Evolutionary conservation across 2,797 vertebrate species (phyloP).

Genomic region (Catharus ustulatus): DNA sequence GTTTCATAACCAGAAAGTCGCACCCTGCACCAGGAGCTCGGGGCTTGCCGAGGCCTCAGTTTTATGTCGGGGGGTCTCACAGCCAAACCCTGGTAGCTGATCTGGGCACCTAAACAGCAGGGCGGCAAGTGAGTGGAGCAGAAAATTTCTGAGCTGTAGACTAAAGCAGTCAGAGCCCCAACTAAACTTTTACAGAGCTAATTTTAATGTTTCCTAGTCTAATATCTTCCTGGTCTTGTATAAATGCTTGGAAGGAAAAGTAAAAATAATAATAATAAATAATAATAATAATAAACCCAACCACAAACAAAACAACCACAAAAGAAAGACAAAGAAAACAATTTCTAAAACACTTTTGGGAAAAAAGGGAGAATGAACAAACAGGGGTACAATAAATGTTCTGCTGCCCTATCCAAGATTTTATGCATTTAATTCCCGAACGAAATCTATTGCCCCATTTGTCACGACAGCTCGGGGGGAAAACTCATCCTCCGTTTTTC

Average conservation of each 20-base stretch:
- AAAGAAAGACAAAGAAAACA: background rate
- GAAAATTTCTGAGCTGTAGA: background rate
- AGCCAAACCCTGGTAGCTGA: accelerated
- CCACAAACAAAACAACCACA: background rate
- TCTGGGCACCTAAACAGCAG: background rate
- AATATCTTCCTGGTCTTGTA: background rate
- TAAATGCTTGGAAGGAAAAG: background rate
- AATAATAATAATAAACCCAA: background rate
- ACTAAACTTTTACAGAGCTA: background rate
- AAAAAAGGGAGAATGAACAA: background rate
- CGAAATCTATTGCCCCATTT: accelerated
- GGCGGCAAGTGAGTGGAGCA: conserved; percentile 5
- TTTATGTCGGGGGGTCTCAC: background rate
- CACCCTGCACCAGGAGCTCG: accelerated
- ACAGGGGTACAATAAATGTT: accelerated
- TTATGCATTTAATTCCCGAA: background rate
- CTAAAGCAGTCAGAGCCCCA: background rate
- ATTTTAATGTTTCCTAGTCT: background rate
- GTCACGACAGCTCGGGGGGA: accelerated
- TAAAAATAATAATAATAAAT: background rate
- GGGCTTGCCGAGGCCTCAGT: background rate
- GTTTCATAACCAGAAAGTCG: background rate
- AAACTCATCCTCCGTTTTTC: background rate
- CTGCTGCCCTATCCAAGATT: background rate
- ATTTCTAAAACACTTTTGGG: background rate